Conservation (phyloP, 2,888 invertebrate genomes). For the Asteroscopus sphinx region DNA sequence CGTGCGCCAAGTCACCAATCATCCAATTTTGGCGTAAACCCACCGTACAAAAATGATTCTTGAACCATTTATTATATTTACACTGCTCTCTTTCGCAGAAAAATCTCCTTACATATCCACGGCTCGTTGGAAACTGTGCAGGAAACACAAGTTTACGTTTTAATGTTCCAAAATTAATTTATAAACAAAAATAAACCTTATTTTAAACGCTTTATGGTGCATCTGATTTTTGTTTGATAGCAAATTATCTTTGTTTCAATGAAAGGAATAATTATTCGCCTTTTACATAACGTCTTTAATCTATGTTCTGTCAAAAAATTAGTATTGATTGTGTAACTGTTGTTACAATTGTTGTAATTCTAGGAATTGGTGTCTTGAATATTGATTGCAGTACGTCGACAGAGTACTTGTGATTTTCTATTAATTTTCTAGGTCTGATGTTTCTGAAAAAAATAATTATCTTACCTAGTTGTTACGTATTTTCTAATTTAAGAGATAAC, state of each 20-base stretch:
- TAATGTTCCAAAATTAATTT: constrained; percentile 9
- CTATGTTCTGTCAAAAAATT: constrained; percentile 49
- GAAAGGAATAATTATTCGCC: constrained; percentile 56
- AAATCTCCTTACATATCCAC: constrained; percentile 61
- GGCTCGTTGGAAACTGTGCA: constrained; percentile 59
- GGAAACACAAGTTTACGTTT: constrained; percentile 40
- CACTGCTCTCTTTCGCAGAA: constrained; percentile 71
- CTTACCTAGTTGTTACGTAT: too few species aligned
- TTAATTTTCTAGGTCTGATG: background rate
- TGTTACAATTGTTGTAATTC: constrained; percentile 6
- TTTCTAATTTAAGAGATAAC: too few species aligned
- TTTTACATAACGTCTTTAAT: constrained; percentile 58
- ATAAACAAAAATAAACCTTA: constrained; percentile 38
- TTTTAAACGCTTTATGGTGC: constrained; percentile 9
- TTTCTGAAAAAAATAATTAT: too few species aligned
- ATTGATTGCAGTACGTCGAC: constrained; percentile 1
- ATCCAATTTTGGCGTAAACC: constrained; percentile 78
- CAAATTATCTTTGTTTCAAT: constrained; percentile 32
- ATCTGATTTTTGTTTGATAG: background rate
- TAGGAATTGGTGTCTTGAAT: constrained; percentile 10
- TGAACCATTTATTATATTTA: constrained; percentile 76
- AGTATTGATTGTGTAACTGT: constrained; percentile 33
- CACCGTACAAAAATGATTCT: constrained; percentile 69
- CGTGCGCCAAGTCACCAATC: constrained; percentile 71
- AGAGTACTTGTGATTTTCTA: constrained; percentile 14